Conservation (phyloP, 2,888 invertebrate genomes). For the Nebria brevicollis region DNA sequence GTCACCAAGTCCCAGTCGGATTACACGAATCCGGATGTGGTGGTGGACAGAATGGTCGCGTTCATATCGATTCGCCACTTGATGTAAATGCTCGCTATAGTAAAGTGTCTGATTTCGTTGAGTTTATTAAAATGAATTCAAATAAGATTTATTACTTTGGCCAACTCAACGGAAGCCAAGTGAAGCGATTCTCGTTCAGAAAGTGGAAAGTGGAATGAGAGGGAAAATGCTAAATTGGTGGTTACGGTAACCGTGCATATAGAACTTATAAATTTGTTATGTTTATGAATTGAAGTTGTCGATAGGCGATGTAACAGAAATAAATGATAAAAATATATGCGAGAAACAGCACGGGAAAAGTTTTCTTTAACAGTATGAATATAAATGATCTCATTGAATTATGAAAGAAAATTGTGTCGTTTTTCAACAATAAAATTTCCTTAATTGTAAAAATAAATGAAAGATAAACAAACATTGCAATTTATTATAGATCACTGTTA, state of each 20-base stretch:
- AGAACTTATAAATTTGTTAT: not conserved
- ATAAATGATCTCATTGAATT: not conserved
- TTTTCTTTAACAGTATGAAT: not conserved
- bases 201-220: not conserved
- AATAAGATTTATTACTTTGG: slow-evolving; percentile 34
- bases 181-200: not conserved
- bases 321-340: not conserved
- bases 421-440: too few species aligned
- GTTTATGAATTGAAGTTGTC: not conserved
- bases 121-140: slow-evolving; percentile 41
- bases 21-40: not conserved
- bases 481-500: too few species aligned
- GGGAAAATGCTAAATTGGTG: not conserved
- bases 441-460: too few species aligned
- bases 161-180: slow-evolving; percentile 27
- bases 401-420: not conserved
- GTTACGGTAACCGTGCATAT: not conserved
- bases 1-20: not conserved
- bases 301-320: not conserved
- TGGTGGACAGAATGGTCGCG: not conserved
- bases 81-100: slow-evolving; percentile 28
- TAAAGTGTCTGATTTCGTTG: slow-evolving; percentile 42
- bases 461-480: too few species aligned
- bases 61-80: slow-evolving; percentile 25
- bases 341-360: not conserved